Percentiles rank a stretch among this genome's conserved stretches.
These are phyloP conservation scores for Mythimna ferrago DNA, from an alignment of 2,888 invertebrate genomes.

Conservation along the genomic window DNA sequence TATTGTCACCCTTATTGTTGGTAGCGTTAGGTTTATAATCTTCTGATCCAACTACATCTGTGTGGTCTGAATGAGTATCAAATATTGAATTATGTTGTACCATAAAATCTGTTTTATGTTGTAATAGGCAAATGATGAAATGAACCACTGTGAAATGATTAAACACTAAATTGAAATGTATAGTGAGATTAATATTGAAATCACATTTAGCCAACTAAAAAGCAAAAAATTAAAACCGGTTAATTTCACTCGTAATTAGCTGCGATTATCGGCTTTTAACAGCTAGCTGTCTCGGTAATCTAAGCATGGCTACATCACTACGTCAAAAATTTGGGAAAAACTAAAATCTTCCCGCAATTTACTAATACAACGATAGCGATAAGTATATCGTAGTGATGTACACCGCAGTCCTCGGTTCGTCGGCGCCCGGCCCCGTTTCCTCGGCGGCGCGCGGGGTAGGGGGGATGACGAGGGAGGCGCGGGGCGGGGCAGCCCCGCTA, in stretches of 20 bases:
- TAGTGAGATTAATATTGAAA: not conserved
- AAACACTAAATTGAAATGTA: slow-evolving; percentile 35
- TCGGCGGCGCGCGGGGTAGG: slow-evolving; percentile 57
- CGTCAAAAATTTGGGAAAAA: slow-evolving; percentile 53
- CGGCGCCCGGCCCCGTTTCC: slow-evolving; percentile 70
- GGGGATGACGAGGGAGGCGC: slow-evolving; percentile 53
- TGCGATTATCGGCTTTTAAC: not conserved
- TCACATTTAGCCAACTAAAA: not conserved
- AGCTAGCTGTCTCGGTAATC: slow-evolving; percentile 9
- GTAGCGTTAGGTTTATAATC: not conserved
- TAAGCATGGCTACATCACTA: slow-evolving; percentile 42
- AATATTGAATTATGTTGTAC: slow-evolving; percentile 46
- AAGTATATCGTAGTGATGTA: slow-evolving; percentile 74
- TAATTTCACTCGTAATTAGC: not conserved
- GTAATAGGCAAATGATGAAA: slow-evolving; percentile 36
- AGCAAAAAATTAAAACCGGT: not conserved
- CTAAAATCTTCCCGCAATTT: slow-evolving; percentile 66
- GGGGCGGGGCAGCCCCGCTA: slow-evolving; percentile 73
- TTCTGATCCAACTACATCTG: slow-evolving; percentile 7
- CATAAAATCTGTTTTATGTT: slow-evolving; percentile 47
- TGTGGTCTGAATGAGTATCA: slow-evolving; percentile 41
- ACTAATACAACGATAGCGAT: slow-evolving; percentile 69
- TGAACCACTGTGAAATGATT: slow-evolving; percentile 34
- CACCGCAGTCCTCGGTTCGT: slow-evolving; percentile 74
- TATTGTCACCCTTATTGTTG: slow-evolving; percentile 28